phyloP scores from a whole-genome alignment of 2,888 invertebrate species.

The Cephus runcator region DNA sequence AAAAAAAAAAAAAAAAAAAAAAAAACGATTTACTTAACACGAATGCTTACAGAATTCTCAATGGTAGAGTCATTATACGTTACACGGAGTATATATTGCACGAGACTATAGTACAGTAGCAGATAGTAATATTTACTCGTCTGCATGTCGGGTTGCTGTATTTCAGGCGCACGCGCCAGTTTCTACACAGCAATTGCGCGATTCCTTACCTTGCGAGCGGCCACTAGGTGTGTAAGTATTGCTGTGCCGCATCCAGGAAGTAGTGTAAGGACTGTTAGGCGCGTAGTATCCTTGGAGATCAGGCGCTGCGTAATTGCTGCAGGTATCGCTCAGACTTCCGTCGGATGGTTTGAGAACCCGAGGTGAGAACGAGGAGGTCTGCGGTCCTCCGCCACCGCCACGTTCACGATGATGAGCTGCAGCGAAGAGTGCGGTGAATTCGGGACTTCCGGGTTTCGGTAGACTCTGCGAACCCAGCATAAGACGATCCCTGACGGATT shows the following conservation, averaged over 20 bases:
- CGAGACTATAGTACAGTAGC: too few species aligned
- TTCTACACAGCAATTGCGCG: too few species aligned
- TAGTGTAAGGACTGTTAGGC: conserved; percentile 77
- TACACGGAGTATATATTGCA: too few species aligned
- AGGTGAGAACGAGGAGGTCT: conserved; percentile 58
- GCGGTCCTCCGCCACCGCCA: conserved; percentile 47
- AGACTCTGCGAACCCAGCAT: conserved; percentile 88
- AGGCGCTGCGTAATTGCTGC: conserved; percentile 79
- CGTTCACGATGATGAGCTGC: conserved; percentile 60
- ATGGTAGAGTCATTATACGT: too few species aligned
- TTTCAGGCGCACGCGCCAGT: too few species aligned
- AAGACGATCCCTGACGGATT: conserved; percentile 85
- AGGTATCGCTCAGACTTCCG: conserved; percentile 88
- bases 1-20: too few species aligned
- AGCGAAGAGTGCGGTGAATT: conserved; percentile 74
- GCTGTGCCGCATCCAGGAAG: conserved; percentile 84
- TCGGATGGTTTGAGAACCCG: conserved; percentile 68
- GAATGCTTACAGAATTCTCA: too few species aligned
- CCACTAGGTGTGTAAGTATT: conserved; percentile 66
- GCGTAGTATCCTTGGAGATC: conserved; percentile 65
- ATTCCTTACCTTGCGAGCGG: conserved; percentile 53
- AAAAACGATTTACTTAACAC: too few species aligned
- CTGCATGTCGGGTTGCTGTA: too few species aligned
- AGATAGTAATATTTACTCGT: too few species aligned
- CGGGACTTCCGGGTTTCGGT: conserved; percentile 81